Conservation (phyloP, 2,888 invertebrate species). For the Alsophila aescularia region DNA sequence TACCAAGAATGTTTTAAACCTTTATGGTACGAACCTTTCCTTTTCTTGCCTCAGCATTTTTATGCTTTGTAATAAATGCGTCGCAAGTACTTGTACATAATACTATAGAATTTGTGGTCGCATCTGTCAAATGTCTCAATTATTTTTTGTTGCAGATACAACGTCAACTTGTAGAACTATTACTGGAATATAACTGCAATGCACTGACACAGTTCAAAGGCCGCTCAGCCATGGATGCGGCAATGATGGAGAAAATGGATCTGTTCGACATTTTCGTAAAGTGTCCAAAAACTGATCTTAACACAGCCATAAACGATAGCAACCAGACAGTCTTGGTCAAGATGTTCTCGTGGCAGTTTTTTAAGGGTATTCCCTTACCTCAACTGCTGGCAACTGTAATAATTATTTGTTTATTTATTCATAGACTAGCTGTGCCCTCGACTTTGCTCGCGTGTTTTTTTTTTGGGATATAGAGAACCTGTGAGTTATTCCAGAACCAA, state of each 20-base stretch:
- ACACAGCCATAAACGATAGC: conserved; percentile 59
- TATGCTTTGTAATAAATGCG: no score
- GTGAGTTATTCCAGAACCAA: no score
- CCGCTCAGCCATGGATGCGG: conserved; percentile 59
- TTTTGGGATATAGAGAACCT: neutral
- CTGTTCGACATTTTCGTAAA: conserved; percentile 62
- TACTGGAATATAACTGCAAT: conserved; percentile 61
- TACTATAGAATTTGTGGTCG: no score
- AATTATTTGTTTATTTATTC: neutral
- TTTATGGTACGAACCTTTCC: no score
- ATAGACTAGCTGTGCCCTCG: neutral
- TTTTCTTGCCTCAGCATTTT: no score
- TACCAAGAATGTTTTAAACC: no score
- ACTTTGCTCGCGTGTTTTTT: neutral
- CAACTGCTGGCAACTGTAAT: conserved; percentile 60
- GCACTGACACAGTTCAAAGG: conserved; percentile 58
- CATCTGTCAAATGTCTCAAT: neutral
- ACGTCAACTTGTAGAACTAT: conserved; percentile 52
- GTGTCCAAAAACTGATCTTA: conserved; percentile 58
- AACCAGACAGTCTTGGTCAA: conserved; percentile 67
- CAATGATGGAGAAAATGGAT: conserved; percentile 52
- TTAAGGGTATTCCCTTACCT: conserved; percentile 46
- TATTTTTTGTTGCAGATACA: conserved; percentile 51
- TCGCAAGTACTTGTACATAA: no score
- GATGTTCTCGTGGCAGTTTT: conserved; percentile 61